Evolutionary conservation across 2,113 vertebrate genomes (phyloP), one percentile per base, ranked within the genome.

Genomic region (Pseudolaguvia tuberculata): DNA sequence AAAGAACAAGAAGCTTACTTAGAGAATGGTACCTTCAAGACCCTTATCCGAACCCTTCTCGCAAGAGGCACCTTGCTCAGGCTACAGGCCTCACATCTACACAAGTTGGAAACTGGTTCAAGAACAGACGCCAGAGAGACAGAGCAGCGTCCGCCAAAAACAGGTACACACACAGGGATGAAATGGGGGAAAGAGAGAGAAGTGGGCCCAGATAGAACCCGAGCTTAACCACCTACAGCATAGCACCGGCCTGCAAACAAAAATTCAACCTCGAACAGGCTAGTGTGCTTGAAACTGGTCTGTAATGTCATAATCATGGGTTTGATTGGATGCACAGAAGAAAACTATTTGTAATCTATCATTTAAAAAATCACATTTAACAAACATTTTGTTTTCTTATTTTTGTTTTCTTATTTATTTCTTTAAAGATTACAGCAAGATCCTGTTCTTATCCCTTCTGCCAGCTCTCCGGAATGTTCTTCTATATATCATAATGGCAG

Each of bases 31-130:
- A 92, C 78, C 88, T 92, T 23, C 91, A 92, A 57, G 91, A 92
- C 59, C 91, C 91, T 0, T 92, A 92, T 79, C 91, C 91, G 1
- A 92, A 92, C 85, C 91, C 91, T 1, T 91, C 91, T 77, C 84
- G 90, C 56, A 92, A 92, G 66, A 85, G 89, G 0, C 90, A 92
- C 74, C 70, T 92, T 80, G 91, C 91, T 61, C 91, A 92, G 86
- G 91, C 90, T 57, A 92, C 91, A 0, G 91, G 91, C 0, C 91
- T 92, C 79, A 92, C 91, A 0, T 90, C 91, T 29, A 92, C 88
- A 0, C 91, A 92, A 84, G 91, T 92, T 5, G 91, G 91, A 21
- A 92, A 92, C 89, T 92, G 91, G 91, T 92, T 92, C 85, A 92
- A 92, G 78, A 92, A 92, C 79, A 89, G 91, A 3, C 87, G 91